Evolutionary conservation across 2,113 vertebrate genomes (phyloP).

Genomic region (Lepus europaeus): DNA sequence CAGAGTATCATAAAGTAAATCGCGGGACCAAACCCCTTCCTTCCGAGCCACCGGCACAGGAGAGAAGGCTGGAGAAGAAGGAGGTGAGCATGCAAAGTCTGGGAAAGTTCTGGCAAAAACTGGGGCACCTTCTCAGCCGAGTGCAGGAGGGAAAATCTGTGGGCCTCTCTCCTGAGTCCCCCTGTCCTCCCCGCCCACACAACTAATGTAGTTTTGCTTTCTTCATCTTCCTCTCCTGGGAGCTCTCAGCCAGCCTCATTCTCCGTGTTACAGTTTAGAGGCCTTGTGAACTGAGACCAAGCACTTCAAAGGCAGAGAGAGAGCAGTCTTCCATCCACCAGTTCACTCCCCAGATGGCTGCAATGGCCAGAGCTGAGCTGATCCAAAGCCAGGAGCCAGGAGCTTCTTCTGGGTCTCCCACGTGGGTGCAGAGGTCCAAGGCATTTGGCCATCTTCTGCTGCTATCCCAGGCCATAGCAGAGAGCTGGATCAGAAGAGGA

Average conservation of each 20-base stretch:
- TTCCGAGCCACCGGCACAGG: neutral
- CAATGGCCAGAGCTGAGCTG: too few species aligned
- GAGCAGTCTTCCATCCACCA: too few species aligned
- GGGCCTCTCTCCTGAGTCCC: neutral
- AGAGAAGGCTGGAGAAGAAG: neutral
- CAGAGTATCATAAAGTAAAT: neutral
- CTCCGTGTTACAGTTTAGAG: rapidly evolving
- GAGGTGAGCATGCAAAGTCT: rapidly evolving
- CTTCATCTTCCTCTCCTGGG: neutral
- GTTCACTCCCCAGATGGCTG: too few species aligned
- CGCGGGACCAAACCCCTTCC: neutral
- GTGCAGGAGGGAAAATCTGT: neutral
- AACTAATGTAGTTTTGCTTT: neutral
- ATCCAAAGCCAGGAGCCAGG: too few species aligned
- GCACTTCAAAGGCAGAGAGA: neutral
- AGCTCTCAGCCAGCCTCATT: neutral
- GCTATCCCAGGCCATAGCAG: too few species aligned
- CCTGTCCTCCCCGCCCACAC: neutral
- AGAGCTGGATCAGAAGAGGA: too few species aligned
- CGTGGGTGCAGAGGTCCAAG: too few species aligned
- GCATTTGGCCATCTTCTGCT: too few species aligned
- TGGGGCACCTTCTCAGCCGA: too few species aligned
- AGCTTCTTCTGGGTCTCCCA: too few species aligned
- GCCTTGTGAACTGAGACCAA: too few species aligned
- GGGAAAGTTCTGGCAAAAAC: neutral